These are phyloP conservation scores for Cryptus viduatorius DNA, from an alignment of 2,888 invertebrate species.

Conservation along the genomic window DNA sequence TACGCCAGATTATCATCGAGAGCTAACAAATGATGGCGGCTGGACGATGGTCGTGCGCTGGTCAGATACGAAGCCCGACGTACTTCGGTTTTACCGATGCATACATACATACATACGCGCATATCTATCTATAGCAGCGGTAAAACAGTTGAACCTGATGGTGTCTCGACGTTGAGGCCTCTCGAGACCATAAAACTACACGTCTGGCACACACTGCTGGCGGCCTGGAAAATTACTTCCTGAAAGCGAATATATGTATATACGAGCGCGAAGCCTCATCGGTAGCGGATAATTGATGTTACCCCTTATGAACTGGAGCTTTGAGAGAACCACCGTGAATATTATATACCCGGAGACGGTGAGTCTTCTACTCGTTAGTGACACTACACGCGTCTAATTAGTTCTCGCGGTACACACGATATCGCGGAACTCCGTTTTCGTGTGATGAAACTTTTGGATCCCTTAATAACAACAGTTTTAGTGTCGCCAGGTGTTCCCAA, in stretches of 20 bases:
- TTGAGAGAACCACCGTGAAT: conserved; percentile 12
- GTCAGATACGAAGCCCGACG: conserved; percentile 38
- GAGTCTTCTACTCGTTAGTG: conserved; percentile 60
- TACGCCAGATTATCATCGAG: conserved; percentile 70
- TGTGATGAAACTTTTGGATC: not conserved
- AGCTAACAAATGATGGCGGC: conserved; percentile 67
- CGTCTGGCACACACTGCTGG: conserved; percentile 66
- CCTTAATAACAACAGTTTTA: not conserved
- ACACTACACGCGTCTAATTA: conserved; percentile 62
- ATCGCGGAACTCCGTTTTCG: not conserved
- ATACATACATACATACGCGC: conserved; percentile 1
- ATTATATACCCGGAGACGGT: not conserved
- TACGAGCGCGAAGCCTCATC: conserved; percentile 62
- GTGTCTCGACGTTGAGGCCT: conserved; percentile 52
- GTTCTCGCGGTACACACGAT: conserved; percentile 25
- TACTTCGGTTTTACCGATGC: not conserved
- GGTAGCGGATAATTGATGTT: conserved; percentile 74
- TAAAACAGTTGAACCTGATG: conserved; percentile 12
- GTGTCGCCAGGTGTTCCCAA: too few relatives aligned
- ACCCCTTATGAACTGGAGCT: conserved; percentile 66
- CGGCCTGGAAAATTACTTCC: conserved; percentile 74
- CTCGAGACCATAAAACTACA: conserved; percentile 63
- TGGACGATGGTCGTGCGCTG: conserved; percentile 53
- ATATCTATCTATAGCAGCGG: conserved; percentile 1
- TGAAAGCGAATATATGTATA: conserved; percentile 59